phyloP scores from a whole-genome alignment of 2,888 invertebrate genomes.

The Lasiommata megera region DNA sequence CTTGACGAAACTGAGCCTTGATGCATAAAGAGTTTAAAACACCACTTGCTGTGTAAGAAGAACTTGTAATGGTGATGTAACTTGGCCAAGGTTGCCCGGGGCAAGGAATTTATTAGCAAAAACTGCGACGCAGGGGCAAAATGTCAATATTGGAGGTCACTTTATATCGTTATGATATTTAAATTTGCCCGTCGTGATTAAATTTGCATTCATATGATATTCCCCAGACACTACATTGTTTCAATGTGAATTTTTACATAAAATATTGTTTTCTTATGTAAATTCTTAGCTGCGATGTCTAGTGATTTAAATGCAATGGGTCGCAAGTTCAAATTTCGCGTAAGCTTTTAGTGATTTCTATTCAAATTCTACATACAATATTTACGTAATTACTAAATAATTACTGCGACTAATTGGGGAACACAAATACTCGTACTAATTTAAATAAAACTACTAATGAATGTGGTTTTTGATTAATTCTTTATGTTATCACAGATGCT shows the following conservation, averaged over 20 bases:
- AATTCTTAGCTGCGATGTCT: neutral
- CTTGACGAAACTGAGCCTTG: neutral
- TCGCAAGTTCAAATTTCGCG: neutral
- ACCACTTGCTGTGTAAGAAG: neutral
- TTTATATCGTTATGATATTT: slow-evolving; percentile 20
- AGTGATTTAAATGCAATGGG: neutral
- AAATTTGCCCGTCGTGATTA: slow-evolving; percentile 20
- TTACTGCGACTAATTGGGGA: too few relatives aligned
- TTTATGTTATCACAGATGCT: too few relatives aligned
- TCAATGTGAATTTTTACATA: slow-evolving; percentile 9
- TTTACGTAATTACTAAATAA: too few relatives aligned
- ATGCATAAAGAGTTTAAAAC: neutral
- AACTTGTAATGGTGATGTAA: slow-evolving; percentile 20
- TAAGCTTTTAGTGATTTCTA: neutral
- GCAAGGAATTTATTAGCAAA: slow-evolving; percentile 36
- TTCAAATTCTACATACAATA: too few relatives aligned
- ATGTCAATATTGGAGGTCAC: slow-evolving; percentile 31
- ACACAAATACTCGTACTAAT: too few relatives aligned
- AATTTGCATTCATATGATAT: slow-evolving; percentile 16
- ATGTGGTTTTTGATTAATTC: too few relatives aligned
- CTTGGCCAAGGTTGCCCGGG: slow-evolving; percentile 35
- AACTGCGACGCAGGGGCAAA: slow-evolving; percentile 32
- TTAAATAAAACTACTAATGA: too few relatives aligned
- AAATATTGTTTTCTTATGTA: slow-evolving; percentile 1
- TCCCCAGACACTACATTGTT: slow-evolving; percentile 7